Percentiles rank a stretch among this genome's conserved stretches.
Evolutionary conservation across 2,888 invertebrate species (phyloP).

Genomic region (Drosophila anceps): DNA sequence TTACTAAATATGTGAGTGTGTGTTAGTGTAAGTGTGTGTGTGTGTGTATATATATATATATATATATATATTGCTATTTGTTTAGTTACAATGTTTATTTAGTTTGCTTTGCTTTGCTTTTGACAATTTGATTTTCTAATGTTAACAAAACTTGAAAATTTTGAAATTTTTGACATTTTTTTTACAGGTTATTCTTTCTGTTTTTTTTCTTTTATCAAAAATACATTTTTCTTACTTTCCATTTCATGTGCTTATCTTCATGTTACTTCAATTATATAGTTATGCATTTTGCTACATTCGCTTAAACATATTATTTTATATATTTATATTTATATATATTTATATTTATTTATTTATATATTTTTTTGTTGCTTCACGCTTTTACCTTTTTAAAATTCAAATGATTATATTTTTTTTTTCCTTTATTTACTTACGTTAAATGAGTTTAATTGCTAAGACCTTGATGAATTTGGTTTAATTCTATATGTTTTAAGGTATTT

Average conservation of each 20-base stretch:
- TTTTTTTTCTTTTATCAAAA: slow-evolving; percentile 60
- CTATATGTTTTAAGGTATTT: slow-evolving; percentile 69
- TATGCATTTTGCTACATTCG: slow-evolving; percentile 48
- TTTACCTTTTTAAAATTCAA: slow-evolving; percentile 54
- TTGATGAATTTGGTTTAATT: slow-evolving; percentile 74
- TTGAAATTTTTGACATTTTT: slow-evolving; percentile 31
- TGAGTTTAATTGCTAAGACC: slow-evolving; percentile 72
- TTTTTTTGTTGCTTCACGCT: slow-evolving; percentile 33
- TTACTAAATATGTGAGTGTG: slow-evolving; percentile 40
- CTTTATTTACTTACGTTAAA: slow-evolving; percentile 46
- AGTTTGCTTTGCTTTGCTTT: slow-evolving; percentile 10
- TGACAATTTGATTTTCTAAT: slow-evolving; percentile 19
- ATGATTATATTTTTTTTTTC: slow-evolving; percentile 36
- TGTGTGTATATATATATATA: no score
- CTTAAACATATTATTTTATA: slow-evolving; percentile 11
- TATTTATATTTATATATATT: slow-evolving; percentile 1
- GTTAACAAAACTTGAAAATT: slow-evolving; percentile 40
- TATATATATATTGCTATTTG: slow-evolving; percentile 34
- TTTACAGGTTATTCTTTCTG: slow-evolving; percentile 2
- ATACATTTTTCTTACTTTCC: slow-evolving; percentile 45
- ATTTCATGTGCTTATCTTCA: slow-evolving; percentile 48
- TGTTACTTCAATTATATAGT: slow-evolving; percentile 45
- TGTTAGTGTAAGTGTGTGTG: slow-evolving; percentile 18
- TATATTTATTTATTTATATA: neutral
- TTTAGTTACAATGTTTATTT: slow-evolving; percentile 22